Evolutionary conservation across 2,888 invertebrate species (phyloP), one percentile per base, ranked within the genome.

Genomic region (Phanerotoma sp.): DNA sequence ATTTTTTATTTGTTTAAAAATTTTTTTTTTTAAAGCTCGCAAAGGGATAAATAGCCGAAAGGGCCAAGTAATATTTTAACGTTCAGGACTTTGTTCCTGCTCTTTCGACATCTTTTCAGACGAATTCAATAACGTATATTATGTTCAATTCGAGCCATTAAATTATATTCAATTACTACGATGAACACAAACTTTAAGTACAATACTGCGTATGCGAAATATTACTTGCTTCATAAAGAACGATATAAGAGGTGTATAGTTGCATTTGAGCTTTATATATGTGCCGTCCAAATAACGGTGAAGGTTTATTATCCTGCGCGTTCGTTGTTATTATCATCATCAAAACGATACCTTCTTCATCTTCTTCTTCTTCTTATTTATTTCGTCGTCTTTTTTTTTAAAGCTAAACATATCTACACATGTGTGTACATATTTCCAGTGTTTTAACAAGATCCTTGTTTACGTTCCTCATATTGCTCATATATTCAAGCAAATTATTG

Each of bases 91-190:
- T 20, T 38, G 18, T 22, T 25, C n/a, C n/a, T 30, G 28, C 15
- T 25, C 16, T 40, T 49, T 40, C 28, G 32, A 33, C 42, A 32
- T 20, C 42, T 18, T 28, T 40, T 38, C 38, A 38, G 16, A 38
- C 2, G 20, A 38, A 38, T 38, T 42, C 41, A 50, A 50, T 50
- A 50, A 41, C 41, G 42, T 21, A 50, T 30, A 50, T 50, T 40
- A 20, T 28, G 28, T 11, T 41, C 32, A 41, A 50, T 50, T 41
- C 32, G 49, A 30, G 21, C 41, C 42, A 37, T 48, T 41, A 40
- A 41, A 41, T 40, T 50, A 41, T 40, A 32, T 50, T 41, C 49
- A 41, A 50, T 50, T 50, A 41, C 49, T 35, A 13, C 25, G 38
- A 38, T 15, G 38, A 18, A 18, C 16, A 38, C 18, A 38, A 18